A percentile compares a stretch with the other conserved stretches of the same genome.
Evolutionary conservation across 2,113 vertebrate species (phyloP).

Genomic region (Semnornis frantzii): DNA sequence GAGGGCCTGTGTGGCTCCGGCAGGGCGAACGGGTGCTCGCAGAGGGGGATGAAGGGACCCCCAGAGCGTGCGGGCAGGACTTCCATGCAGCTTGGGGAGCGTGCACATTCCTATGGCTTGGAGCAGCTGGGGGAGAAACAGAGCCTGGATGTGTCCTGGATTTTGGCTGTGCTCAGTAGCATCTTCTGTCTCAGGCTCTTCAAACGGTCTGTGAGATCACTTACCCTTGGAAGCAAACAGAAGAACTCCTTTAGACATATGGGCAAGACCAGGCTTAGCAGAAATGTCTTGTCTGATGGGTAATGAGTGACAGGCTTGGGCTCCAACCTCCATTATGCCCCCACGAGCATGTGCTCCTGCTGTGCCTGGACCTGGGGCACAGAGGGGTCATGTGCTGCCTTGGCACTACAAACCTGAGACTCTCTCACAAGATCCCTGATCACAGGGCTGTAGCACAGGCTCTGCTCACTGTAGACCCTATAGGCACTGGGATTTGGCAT

Average conservation of each 20-base stretch:
- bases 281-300: neutral
- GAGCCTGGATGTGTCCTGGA: neutral
- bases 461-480: neutral
- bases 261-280: neutral
- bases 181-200: neutral
- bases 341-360: fast-evolving
- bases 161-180: neutral
- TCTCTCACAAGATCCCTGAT: neutral
- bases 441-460: neutral
- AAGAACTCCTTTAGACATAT: neutral
- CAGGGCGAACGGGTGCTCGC: neutral
- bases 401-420: neutral
- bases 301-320: neutral
- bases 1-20: constrained; percentile 42
- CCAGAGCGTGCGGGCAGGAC: fast-evolving
- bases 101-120: neutral
- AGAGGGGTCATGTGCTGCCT: neutral
- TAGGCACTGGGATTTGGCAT: neutral
- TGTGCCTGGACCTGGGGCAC: neutral
- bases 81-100: neutral
- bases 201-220: neutral
- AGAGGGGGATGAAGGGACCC: neutral
- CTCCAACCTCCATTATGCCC: neutral
- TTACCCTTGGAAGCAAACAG: neutral
- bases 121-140: neutral